These are phyloP conservation scores for Cantharis nigra DNA, from an alignment of 2,888 invertebrate species.

Conservation along the genomic window DNA sequence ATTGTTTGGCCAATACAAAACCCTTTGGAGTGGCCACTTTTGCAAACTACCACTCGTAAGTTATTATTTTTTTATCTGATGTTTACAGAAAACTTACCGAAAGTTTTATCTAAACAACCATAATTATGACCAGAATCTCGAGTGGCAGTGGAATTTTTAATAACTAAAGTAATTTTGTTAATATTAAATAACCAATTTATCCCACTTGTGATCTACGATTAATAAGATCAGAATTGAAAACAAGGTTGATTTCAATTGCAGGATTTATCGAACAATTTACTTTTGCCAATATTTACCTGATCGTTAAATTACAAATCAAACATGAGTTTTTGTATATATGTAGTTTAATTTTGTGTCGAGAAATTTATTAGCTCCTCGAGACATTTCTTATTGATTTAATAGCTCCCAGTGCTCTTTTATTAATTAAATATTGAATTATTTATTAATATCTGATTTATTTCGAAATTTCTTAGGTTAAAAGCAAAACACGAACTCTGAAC, in stretches of 20 bases:
- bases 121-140: not conserved
- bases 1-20: not conserved
- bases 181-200: not conserved
- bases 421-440: not conserved
- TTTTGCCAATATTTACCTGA: not conserved
- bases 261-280: not conserved
- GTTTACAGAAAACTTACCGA: not conserved
- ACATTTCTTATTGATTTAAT: not conserved
- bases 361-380: not conserved
- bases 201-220: not conserved
- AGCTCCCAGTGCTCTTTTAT: not conserved
- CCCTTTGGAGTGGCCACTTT: not conserved
- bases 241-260: not conserved
- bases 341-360: not conserved
- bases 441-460: not conserved
- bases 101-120: not conserved
- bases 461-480: not conserved
- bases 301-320: not conserved
- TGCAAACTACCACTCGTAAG: not conserved
- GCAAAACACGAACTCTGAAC: not conserved
- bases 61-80: not conserved
- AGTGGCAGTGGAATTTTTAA: not conserved
- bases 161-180: not conserved
- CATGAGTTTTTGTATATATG: not conserved
- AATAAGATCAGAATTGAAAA: not conserved